Percentiles rank a stretch among this genome's conserved stretches.
These are phyloP conservation scores for Chrysomallon squamiferum DNA, from an alignment of 1,140 invertebrate genomes.

Conservation along the genomic window DNA sequence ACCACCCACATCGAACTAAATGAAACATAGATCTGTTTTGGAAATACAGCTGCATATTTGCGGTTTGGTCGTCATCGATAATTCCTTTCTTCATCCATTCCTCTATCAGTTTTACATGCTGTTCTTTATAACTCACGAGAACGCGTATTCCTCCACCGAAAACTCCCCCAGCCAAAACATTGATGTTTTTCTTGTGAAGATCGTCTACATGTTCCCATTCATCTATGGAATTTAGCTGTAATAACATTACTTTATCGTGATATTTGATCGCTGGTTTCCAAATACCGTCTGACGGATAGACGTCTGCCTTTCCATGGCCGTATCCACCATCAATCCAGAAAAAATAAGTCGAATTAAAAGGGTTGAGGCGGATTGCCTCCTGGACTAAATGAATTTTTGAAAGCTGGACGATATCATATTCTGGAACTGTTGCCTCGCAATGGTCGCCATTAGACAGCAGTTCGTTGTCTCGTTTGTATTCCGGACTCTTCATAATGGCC, in stretches of 20 bases:
- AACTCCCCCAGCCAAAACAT: conserved; percentile 9
- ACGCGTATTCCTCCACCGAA: conserved; percentile 14
- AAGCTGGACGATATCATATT: conserved; percentile 27
- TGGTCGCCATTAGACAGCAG: conserved; percentile 9
- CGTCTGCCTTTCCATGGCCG: conserved; percentile 12
- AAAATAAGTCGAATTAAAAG: conserved; percentile 15
- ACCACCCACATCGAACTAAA: conserved; percentile 12
- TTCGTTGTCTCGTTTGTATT: conserved; percentile 22
- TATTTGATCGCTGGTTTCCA: conserved; percentile 13
- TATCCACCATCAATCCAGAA: conserved; percentile 23
- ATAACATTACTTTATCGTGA: conserved; percentile 11
- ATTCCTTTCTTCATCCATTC: conserved; percentile 15
- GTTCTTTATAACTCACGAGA: not conserved
- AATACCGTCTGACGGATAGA: conserved; percentile 13
- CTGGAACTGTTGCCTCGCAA: conserved; percentile 14
- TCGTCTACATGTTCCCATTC: not conserved
- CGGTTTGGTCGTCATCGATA: conserved; percentile 23
- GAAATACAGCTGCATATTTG: conserved; percentile 16
- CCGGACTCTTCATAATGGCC: conserved; percentile 18
- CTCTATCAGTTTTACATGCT: conserved; percentile 10
- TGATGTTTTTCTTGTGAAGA: conserved; percentile 17
- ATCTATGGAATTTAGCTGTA: conserved; percentile 4
- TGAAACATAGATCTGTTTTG: conserved; percentile 12
- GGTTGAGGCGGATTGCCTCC: conserved; percentile 5
- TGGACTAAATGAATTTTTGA: conserved; percentile 24